These are phyloP conservation scores for Drosophila sp. DNA, from an alignment of 1,140 invertebrate species.

Conservation along the genomic window DNA sequence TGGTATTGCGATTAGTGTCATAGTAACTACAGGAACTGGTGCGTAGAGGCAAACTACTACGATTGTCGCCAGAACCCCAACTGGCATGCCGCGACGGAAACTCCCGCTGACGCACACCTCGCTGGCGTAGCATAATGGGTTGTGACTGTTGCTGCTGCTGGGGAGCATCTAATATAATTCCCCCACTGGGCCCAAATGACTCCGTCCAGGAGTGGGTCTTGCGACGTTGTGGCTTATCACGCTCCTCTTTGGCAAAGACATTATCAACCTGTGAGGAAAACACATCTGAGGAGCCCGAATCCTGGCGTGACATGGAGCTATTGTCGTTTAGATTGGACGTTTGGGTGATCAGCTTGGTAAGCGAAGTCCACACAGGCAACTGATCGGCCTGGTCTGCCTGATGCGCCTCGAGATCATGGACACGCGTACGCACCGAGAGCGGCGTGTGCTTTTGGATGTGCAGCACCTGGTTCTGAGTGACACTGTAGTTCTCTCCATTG, in stretches of 20 bases:
- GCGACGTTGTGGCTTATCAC: slow-evolving; percentile 64
- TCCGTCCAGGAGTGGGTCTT: slow-evolving; percentile 81
- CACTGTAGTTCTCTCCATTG: slow-evolving; percentile 93
- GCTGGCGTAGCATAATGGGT: slow-evolving; percentile 45
- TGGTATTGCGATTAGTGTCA: slow-evolving; percentile 85
- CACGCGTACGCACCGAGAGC: slow-evolving; percentile 72
- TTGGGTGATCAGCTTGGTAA: slow-evolving; percentile 82
- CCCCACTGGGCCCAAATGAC: slow-evolving; percentile 77
- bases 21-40: slow-evolving; percentile 91
- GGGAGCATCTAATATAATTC: slow-evolving; percentile 84
- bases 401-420: slow-evolving; percentile 78
- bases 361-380: slow-evolving; percentile 84
- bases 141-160: slow-evolving; percentile 38
- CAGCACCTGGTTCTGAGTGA: slow-evolving; percentile 94
- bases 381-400: slow-evolving; percentile 58
- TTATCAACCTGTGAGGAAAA: slow-evolving; percentile 89
- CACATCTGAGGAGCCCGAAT: slow-evolving; percentile 84
- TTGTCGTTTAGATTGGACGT: slow-evolving; percentile 53
- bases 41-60: slow-evolving; percentile 86
- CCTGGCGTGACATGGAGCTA: slow-evolving; percentile 32
- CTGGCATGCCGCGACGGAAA: slow-evolving; percentile 90
- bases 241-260: slow-evolving; percentile 88
- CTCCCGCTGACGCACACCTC: slow-evolving; percentile 83
- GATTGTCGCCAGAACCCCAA: slow-evolving; percentile 90
- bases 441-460: slow-evolving; percentile 86